Evolutionary conservation across 2,113 vertebrate species (phyloP), one percentile per base, ranked within the genome.

Genomic region (Osmerus mordax): DNA sequence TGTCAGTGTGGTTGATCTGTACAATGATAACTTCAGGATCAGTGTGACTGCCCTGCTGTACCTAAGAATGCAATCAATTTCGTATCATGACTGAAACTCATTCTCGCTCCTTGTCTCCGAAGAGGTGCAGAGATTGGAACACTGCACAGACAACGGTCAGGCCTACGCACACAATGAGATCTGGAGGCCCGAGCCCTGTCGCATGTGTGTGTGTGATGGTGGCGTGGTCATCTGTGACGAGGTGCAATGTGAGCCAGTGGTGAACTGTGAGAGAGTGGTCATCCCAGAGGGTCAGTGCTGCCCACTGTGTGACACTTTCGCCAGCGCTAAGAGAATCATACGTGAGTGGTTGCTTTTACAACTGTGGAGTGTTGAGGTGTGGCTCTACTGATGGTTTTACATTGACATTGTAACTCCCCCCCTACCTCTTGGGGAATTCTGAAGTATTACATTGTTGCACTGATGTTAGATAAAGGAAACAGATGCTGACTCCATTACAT

Each of bases 171-270:
- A 97, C 85, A 91, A 94, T 55, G 93, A 94, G 72, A 92, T 97
- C 77, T 98, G 96, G 96, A 97, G 96, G 74, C 95, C 96, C 0
- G 87, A 91, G 0, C 90, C 91, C 0, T 98, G 96, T 70, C 88
- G 91, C 1, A 94, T 99, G 66, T 99, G 97, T 0, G 95, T 98
- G 61, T 99, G 97, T 58, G 96, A 98, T 84, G 92, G 90, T 0
- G 97, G 97, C 18, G 90, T 93, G 1, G 89, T 94, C 67, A 87
- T 99, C 58, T 99, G 97, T 0, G 97, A 99, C 28, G 92, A 94
- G 68, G 94, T 98, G 69, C 90, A 90, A 59, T 99, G 97, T 53
- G 91, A 89, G 0, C 84, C 92, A 0, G 7, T 91, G 64, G 36
- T 90, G 0, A 89, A 90, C 75, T 99, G 97, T 73, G 93, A 94